These are phyloP conservation scores for Epicampocera succincta DNA, from an alignment of 2,888 invertebrate genomes.

Conservation along the genomic window DNA sequence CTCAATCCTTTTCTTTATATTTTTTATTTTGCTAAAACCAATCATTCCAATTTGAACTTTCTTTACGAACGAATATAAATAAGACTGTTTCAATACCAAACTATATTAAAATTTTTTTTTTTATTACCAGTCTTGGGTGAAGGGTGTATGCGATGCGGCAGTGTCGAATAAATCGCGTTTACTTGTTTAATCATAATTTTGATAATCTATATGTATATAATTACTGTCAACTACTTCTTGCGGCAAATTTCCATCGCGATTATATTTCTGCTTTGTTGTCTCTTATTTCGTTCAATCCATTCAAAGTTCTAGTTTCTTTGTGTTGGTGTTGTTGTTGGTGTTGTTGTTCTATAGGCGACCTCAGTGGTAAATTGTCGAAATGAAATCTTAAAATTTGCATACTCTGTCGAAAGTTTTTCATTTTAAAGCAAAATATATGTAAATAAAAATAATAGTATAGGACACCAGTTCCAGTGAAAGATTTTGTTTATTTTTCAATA, in stretches of 20 bases:
- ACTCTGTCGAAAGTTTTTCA: slow-evolving; percentile 32
- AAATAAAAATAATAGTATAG: neutral
- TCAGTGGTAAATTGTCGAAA: slow-evolving; percentile 37
- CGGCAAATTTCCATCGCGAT: neutral
- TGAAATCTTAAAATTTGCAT: slow-evolving; percentile 52
- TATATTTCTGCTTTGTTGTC: slow-evolving; percentile 17
- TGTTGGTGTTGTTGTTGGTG: neutral
- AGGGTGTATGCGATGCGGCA: too few relatives aligned
- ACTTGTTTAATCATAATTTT: neutral
- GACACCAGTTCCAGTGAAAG: slow-evolving; percentile 6
- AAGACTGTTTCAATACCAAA: too few relatives aligned
- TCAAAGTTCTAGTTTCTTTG: too few relatives aligned
- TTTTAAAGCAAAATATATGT: neutral
- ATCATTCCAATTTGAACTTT: too few relatives aligned
- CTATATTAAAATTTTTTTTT: too few relatives aligned
- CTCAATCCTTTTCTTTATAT: too few relatives aligned
- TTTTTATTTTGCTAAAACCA: too few relatives aligned
- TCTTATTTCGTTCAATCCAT: slow-evolving; percentile 4
- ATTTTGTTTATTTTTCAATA: slow-evolving; percentile 10
- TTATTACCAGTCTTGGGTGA: too few relatives aligned
- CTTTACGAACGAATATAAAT: too few relatives aligned
- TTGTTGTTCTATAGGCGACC: slow-evolving; percentile 32
- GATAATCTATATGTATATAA: too few relatives aligned
- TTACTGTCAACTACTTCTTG: slow-evolving; percentile 4
- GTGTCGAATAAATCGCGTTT: too few relatives aligned